Evolutionary conservation across 1,140 invertebrate species (phyloP).

Genomic region (Battus philenor): DNA sequence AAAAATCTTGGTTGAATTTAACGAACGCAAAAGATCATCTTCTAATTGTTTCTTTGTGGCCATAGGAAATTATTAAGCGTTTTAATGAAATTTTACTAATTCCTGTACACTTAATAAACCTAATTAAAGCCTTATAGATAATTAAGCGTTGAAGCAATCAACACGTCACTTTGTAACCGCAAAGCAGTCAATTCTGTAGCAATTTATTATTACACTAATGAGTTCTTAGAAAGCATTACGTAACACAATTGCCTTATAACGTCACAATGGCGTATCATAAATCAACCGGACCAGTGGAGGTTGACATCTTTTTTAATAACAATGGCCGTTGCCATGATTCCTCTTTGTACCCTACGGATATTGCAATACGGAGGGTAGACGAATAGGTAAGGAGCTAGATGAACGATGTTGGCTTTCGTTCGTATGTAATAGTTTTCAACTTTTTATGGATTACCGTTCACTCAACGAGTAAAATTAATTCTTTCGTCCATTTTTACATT

Average conservation of each 20-base stretch:
- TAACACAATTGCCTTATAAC: constrained; percentile 49
- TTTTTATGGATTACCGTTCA: too few species aligned
- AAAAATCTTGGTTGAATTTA: too few species aligned
- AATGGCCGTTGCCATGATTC: constrained; percentile 27
- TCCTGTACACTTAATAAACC: background rate
- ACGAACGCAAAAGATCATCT: too few species aligned
- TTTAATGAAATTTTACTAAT: too few species aligned
- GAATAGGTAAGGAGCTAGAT: constrained; percentile 4
- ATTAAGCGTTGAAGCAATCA: constrained; percentile 8
- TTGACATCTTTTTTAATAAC: constrained; percentile 63
- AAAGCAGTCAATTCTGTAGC: background rate
- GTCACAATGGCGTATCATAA: constrained; percentile 39
- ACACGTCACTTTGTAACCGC: background rate
- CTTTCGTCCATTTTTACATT: too few species aligned
- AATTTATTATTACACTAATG: constrained; percentile 30
- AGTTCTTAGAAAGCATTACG: constrained; percentile 40
- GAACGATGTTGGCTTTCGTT: background rate
- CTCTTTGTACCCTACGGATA: constrained; percentile 27
- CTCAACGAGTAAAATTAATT: too few species aligned
- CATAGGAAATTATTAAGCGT: too few species aligned
- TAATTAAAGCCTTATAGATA: constrained; percentile 12
- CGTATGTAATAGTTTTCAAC: constrained; percentile 1
- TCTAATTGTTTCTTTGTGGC: too few species aligned
- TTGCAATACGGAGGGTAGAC: constrained; percentile 23
- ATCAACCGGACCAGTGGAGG: constrained; percentile 38